These are phyloP conservation scores for Apogon talboti DNA, from an alignment of 2,797 vertebrate genomes.

Conservation along the genomic window DNA sequence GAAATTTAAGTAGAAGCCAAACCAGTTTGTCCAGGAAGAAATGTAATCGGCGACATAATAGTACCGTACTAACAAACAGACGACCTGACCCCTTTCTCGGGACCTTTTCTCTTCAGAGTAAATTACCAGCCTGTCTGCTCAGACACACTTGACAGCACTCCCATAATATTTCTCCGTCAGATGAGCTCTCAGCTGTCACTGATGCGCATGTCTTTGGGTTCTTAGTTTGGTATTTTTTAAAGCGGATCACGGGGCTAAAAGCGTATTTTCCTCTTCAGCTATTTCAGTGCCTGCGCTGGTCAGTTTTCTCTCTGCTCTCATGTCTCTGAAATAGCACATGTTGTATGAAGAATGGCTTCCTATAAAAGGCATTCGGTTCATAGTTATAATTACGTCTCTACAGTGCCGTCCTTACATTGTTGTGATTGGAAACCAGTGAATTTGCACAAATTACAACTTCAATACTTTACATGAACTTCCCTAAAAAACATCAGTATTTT, in stretches of 20 bases:
- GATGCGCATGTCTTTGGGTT: neutral
- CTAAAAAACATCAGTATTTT: neutral
- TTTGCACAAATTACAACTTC: neutral
- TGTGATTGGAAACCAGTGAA: constrained; percentile 1
- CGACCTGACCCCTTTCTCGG: neutral
- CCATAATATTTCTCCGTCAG: neutral
- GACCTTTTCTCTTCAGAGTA: neutral
- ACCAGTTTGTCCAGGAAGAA: constrained; percentile 48
- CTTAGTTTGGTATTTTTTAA: neutral
- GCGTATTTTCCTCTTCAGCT: neutral
- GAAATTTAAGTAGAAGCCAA: constrained; percentile 12
- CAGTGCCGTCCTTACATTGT: neutral
- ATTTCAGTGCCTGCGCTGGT: constrained; percentile 5
- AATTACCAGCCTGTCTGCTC: constrained; percentile 4
- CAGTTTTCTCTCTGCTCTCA: neutral
- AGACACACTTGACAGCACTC: constrained; percentile 21
- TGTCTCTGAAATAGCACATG: neutral
- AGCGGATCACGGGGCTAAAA: neutral
- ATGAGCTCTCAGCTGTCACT: neutral
- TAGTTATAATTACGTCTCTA: no score
- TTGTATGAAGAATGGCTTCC: neutral
- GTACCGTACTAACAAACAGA: neutral
- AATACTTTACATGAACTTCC: neutral
- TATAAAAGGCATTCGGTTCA: neutral
- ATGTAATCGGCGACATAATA: neutral